These are phyloP conservation scores for Achlya flavicornis DNA, from an alignment of 2,888 invertebrate genomes.

Conservation along the genomic window DNA sequence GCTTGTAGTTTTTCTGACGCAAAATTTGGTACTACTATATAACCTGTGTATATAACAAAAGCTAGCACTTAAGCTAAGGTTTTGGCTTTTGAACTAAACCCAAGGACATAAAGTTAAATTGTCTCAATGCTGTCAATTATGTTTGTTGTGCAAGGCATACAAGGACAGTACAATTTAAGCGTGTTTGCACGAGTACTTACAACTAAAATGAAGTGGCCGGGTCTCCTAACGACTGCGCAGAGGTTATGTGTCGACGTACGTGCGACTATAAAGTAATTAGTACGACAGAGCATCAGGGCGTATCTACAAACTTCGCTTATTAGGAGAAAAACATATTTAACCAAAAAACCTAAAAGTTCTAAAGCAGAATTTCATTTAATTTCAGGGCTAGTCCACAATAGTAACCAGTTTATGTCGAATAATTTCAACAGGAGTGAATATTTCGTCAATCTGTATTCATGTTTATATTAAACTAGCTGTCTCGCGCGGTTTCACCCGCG, in stretches of 20 bases:
- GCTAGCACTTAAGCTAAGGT: background rate
- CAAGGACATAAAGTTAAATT: background rate
- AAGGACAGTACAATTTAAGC: conserved; percentile 1
- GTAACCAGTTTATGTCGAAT: too few species aligned
- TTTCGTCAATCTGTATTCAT: too few species aligned
- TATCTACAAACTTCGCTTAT: too few species aligned
- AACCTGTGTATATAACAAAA: too few species aligned
- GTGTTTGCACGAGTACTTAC: background rate
- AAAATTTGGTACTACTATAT: background rate
- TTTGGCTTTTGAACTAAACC: background rate
- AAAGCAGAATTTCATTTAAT: too few species aligned
- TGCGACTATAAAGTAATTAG: background rate
- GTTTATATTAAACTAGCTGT: too few species aligned
- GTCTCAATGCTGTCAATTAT: conserved; percentile 2
- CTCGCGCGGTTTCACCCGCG: too few species aligned
- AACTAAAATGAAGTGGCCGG: background rate
- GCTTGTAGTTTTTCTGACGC: background rate
- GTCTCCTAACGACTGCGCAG: background rate
- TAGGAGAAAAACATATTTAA: too few species aligned
- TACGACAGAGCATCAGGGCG: too few species aligned
- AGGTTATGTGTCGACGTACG: background rate
- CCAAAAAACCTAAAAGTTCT: too few species aligned
- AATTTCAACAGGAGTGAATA: too few species aligned
- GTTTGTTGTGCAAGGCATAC: conserved; percentile 1
- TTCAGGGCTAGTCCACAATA: too few species aligned